A percentile compares a stretch with the other conserved stretches of the same genome.
Evolutionary conservation across 2,797 vertebrate species (phyloP).

Genomic region (Ficedula albicollis): DNA sequence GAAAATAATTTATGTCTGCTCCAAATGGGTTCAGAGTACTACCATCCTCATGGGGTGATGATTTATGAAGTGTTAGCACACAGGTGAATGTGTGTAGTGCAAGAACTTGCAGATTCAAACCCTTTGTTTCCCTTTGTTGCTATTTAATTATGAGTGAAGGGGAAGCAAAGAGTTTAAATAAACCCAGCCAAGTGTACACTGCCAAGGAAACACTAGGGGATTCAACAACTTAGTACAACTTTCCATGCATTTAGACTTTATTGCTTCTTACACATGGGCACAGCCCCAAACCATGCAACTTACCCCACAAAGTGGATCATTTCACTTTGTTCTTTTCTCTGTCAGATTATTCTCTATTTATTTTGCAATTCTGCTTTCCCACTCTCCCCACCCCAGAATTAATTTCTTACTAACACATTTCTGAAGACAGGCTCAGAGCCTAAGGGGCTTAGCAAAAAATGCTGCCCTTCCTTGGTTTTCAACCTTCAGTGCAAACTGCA

Average conservation of each 20-base stretch:
- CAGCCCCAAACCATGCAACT: neutral
- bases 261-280: neutral
- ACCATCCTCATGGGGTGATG: neutral
- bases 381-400: accelerated
- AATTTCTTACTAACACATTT: neutral
- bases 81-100: neutral
- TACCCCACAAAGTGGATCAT: neutral
- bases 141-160: slow-evolving; percentile 53
- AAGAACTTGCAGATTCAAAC: slow-evolving; percentile 36
- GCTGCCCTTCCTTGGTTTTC: neutral
- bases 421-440: neutral
- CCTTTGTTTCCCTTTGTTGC: neutral
- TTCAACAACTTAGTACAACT: neutral
- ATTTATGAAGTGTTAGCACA: slow-evolving; percentile 42
- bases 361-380: neutral
- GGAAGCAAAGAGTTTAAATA: slow-evolving; percentile 16
- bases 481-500: neutral
- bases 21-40: neutral
- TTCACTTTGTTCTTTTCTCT: neutral
- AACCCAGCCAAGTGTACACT: neutral
- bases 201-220: neutral
- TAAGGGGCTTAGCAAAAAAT: neutral
- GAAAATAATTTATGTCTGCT: slow-evolving; percentile 19
- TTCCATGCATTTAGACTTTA: neutral
- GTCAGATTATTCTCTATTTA: neutral